Evolutionary conservation across 2,797 vertebrate genomes (phyloP).

Genomic region (Lycodopsis pacificus): DNA sequence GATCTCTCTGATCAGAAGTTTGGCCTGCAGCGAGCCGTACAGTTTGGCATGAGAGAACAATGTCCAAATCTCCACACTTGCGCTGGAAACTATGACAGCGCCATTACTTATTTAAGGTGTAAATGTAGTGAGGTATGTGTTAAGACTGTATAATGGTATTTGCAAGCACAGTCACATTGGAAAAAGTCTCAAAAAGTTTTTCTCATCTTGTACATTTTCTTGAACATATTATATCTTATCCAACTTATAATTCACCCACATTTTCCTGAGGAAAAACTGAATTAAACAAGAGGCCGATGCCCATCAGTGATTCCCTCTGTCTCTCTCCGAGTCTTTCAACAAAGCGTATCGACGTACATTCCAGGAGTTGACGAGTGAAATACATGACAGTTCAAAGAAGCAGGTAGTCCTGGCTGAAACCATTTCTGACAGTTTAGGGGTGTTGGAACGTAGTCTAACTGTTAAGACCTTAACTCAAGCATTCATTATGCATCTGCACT

Average conservation of each 20-base stretch:
- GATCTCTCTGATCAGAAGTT: slow-evolving; percentile 78
- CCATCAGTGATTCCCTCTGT: slow-evolving; percentile 63
- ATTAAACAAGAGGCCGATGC: slow-evolving; percentile 19
- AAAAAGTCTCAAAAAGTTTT: slow-evolving; percentile 24
- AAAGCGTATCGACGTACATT: slow-evolving; percentile 45
- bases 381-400: slow-evolving; percentile 72
- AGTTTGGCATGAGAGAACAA: slow-evolving; percentile 72
- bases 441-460: slow-evolving; percentile 79
- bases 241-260: slow-evolving; percentile 5
- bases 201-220: background rate
- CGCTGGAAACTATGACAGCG: slow-evolving; percentile 77
- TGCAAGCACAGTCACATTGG: slow-evolving; percentile 23
- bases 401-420: slow-evolving; percentile 66
- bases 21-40: slow-evolving; percentile 70
- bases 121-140: slow-evolving; percentile 67
- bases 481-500: slow-evolving; percentile 88
- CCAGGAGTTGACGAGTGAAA: slow-evolving; percentile 56
- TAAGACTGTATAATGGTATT: slow-evolving; percentile 57
- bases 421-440: slow-evolving; percentile 76
- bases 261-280: slow-evolving; percentile 30
- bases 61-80: slow-evolving; percentile 80
- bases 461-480: slow-evolving; percentile 81
- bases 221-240: slow-evolving; percentile 4
- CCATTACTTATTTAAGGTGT: slow-evolving; percentile 81
- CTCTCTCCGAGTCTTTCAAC: slow-evolving; percentile 43